Conservation (phyloP, 2,797 vertebrate species). For the Gobio occitaniae region DNA sequence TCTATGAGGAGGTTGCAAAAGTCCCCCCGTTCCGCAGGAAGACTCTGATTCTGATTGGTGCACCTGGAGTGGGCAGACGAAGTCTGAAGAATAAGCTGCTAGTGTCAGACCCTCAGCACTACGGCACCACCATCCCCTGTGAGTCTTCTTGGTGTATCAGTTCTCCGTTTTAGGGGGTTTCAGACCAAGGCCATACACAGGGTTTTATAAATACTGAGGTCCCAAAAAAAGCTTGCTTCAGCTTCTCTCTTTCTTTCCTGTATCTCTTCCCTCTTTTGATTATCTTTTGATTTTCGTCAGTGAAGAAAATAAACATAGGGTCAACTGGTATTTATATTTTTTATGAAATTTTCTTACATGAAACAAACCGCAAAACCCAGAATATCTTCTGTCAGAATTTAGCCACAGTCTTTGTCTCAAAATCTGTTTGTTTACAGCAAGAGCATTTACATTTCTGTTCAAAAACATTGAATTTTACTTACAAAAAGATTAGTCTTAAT, state of each 20-base stretch:
- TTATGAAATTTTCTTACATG: not conserved
- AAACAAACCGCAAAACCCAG: not conserved
- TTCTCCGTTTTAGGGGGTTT: not conserved
- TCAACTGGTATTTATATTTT: no score
- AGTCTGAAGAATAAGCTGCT: conserved; percentile 94
- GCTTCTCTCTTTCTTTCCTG: no score
- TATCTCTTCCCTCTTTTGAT: no score
- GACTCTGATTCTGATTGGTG: conserved; percentile 93
- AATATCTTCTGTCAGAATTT: conserved; percentile 4
- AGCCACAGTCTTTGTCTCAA: not conserved
- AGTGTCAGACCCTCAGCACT: conserved; percentile 87
- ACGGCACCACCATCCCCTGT: conserved; percentile 94
- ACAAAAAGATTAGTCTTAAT: no score
- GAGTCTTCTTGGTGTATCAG: conserved; percentile 63
- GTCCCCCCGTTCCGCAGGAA: conserved; percentile 95
- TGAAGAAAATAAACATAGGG: no score
- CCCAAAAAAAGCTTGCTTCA: not conserved
- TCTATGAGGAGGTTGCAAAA: conserved; percentile 95
- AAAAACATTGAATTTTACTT: no score
- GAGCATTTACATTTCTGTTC: not conserved
- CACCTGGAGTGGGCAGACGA: conserved; percentile 92
- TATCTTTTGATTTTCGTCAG: no score
- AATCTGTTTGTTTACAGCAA: not conserved
- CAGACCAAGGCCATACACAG: not conserved
- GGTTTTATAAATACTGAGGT: not conserved